Conservation (phyloP, 1,140 invertebrate genomes). For the Nasonia longicornis region DNA sequence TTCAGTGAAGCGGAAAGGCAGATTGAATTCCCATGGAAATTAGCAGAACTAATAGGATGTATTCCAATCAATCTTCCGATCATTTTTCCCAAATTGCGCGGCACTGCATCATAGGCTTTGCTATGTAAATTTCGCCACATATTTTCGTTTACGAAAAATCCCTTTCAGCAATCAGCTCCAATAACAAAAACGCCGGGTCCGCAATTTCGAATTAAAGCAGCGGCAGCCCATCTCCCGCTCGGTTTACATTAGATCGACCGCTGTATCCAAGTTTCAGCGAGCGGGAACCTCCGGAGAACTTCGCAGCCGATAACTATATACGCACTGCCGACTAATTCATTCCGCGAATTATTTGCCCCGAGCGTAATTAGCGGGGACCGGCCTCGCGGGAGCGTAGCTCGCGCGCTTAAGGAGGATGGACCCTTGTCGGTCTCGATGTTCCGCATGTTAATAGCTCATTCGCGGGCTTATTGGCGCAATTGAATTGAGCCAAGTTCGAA, state of each 20-base stretch:
- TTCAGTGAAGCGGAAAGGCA: too few relatives aligned
- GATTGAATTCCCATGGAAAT: too few relatives aligned
- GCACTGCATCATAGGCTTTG: too few relatives aligned
- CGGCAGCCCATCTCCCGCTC: neutral
- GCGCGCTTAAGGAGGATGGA: neutral
- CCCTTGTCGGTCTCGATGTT: neutral
- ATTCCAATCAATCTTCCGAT: too few relatives aligned
- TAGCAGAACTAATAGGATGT: too few relatives aligned
- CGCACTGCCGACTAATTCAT: conserved; percentile 3
- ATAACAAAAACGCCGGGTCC: too few relatives aligned
- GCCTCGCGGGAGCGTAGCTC: neutral
- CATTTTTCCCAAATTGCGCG: too few relatives aligned
- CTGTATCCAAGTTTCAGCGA: neutral
- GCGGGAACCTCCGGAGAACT: neutral
- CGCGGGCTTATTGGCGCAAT: neutral
- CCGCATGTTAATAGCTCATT: neutral
- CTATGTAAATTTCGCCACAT: too few relatives aligned
- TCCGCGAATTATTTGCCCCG: conserved; percentile 29
- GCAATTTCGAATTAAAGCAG: too few relatives aligned
- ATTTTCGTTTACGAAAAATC: too few relatives aligned
- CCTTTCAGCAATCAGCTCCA: too few relatives aligned
- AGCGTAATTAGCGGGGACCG: conserved; percentile 7
- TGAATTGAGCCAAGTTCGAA: too few relatives aligned
- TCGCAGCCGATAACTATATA: neutral
- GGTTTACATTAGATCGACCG: neutral